Evolutionary conservation across 2,888 invertebrate species (phyloP).

Genomic region (Syritta pipiens): DNA sequence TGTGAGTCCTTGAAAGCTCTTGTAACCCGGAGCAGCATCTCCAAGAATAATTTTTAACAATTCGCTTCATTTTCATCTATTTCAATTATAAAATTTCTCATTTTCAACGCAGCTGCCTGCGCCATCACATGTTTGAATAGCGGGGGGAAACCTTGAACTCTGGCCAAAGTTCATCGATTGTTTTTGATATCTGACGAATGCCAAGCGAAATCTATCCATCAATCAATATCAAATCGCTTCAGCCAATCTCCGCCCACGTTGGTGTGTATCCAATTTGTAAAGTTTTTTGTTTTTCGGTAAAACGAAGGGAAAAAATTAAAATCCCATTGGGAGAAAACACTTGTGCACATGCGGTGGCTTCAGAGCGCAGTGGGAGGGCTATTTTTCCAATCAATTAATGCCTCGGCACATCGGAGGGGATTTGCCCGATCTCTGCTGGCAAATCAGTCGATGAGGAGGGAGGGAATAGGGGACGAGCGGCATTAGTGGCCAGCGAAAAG

Average conservation of each 20-base stretch:
- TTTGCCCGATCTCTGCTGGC: conserved; percentile 27
- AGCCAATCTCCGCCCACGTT: neutral
- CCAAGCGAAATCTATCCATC: conserved; percentile 29
- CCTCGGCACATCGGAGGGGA: conserved; percentile 26
- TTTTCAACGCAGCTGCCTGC: neutral
- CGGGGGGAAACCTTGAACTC: no score
- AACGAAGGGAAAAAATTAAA: conserved; percentile 2
- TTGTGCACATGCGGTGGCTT: neutral
- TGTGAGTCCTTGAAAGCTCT: no score
- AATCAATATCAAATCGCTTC: conserved; percentile 3
- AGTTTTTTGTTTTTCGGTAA: neutral
- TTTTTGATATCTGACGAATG: conserved; percentile 10
- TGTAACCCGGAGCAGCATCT: no score
- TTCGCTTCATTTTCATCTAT: no score
- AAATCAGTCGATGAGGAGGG: conserved; percentile 31
- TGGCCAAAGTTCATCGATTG: neutral
- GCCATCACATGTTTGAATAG: no score
- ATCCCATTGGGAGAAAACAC: neutral
- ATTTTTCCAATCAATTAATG: conserved; percentile 38
- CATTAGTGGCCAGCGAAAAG: no score
- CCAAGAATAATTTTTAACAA: no score
- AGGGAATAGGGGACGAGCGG: no score
- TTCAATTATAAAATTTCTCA: no score
- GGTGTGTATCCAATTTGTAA: conserved; percentile 7
- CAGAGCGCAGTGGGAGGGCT: neutral